Percentiles rank a stretch among this genome's conserved stretches.
Conservation (phyloP, 2,797 vertebrate genomes). For the Pseudochirops corinnae region DNA sequence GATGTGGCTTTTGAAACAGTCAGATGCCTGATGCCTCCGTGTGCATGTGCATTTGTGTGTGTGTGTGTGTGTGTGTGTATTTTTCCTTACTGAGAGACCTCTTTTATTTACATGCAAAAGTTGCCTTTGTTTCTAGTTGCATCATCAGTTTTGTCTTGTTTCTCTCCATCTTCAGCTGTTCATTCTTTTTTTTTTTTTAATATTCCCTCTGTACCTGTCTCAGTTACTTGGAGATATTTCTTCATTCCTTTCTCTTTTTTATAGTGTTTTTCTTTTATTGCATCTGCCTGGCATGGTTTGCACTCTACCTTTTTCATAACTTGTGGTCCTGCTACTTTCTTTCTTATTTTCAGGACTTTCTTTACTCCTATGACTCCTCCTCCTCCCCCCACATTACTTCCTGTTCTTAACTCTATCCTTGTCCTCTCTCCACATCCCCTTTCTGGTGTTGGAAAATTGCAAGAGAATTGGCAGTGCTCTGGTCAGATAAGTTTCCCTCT, state of each 20-base stretch:
- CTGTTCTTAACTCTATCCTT: slow-evolving; percentile 12
- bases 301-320: slow-evolving; percentile 34
- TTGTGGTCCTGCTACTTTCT: slow-evolving; percentile 34
- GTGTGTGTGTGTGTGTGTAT: neutral
- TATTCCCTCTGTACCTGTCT: slow-evolving; percentile 71
- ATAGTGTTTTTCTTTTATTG: slow-evolving; percentile 45
- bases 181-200: slow-evolving; percentile 22
- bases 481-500: neutral
- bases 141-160: slow-evolving; percentile 74
- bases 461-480: slow-evolving; percentile 38
- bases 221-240: slow-evolving; percentile 66
- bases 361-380: slow-evolving; percentile 35
- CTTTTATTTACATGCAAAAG: slow-evolving; percentile 85
- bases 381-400: neutral
- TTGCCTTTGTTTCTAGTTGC: slow-evolving; percentile 78
- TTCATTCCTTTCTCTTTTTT: slow-evolving; percentile 41
- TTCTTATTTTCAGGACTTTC: slow-evolving; percentile 28
- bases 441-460: neutral
- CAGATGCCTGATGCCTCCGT: slow-evolving; percentile 89
- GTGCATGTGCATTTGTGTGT: slow-evolving; percentile 77
- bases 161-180: slow-evolving; percentile 51
- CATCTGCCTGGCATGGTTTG: slow-evolving; percentile 48
- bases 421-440: neutral
- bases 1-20: slow-evolving; percentile 93
- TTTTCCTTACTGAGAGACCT: slow-evolving; percentile 84